Conservation (phyloP, 1,140 invertebrate species). For the Diorhabda carinulata region DNA sequence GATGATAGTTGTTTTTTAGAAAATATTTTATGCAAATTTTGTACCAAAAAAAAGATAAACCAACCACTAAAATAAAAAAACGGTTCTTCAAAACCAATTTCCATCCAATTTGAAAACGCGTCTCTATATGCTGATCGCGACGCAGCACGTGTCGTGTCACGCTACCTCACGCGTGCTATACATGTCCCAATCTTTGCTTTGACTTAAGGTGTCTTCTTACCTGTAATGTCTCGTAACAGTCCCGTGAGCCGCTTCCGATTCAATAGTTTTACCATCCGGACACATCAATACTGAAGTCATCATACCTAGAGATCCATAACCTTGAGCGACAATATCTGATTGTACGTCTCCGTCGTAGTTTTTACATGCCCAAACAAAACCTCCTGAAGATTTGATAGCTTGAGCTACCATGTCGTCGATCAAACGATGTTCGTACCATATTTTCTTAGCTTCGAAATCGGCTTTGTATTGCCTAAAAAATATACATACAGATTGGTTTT, state of each 20-base stretch:
- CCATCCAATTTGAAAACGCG: too few species aligned
- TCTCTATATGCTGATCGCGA: too few species aligned
- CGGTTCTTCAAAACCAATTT: too few species aligned
- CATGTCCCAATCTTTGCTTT: too few species aligned
- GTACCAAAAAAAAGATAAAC: too few species aligned
- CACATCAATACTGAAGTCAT: slow-evolving; percentile 92
- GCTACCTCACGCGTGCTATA: too few species aligned
- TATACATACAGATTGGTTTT: neutral
- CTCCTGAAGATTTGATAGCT: slow-evolving; percentile 74
- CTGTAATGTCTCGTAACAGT: slow-evolving; percentile 89
- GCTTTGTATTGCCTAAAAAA: slow-evolving; percentile 66
- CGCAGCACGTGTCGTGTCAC: too few species aligned
- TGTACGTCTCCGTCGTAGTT: slow-evolving; percentile 92
- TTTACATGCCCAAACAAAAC: slow-evolving; percentile 91
- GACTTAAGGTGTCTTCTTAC: slow-evolving; percentile 34
- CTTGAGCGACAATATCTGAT: slow-evolving; percentile 84
- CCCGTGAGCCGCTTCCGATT: slow-evolving; percentile 88
- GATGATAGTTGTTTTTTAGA: too few species aligned
- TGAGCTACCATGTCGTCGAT: slow-evolving; percentile 94
- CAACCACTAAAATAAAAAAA: too few species aligned
- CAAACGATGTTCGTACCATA: slow-evolving; percentile 89
- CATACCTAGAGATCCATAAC: slow-evolving; percentile 81
- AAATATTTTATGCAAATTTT: too few species aligned
- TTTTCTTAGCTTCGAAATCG: slow-evolving; percentile 70
- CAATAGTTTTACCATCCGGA: slow-evolving; percentile 86